Conservation (phyloP, 2,113 vertebrate genomes). For the Hyla sarda region DNA sequence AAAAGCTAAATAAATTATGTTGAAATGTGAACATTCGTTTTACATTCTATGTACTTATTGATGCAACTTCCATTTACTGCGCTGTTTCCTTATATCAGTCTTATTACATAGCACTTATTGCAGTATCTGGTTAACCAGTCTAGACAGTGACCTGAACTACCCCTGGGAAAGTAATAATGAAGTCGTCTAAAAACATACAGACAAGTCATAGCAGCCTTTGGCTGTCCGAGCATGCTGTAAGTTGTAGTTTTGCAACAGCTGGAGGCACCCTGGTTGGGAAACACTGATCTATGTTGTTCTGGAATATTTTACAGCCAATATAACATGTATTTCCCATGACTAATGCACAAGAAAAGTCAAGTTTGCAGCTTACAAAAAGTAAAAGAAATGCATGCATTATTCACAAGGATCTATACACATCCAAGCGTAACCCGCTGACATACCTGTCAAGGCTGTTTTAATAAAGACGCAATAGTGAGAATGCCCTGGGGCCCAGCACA, state of each 20-base stretch:
- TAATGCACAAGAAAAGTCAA: not conserved
- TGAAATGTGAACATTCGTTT: not conserved
- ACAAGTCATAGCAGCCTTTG: not conserved
- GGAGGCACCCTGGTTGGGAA: too few species aligned
- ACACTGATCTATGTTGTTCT: not conserved
- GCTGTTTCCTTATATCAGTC: not conserved
- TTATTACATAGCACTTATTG: too few species aligned
- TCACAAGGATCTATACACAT: not conserved
- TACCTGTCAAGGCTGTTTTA: not conserved
- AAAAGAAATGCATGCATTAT: too few species aligned
- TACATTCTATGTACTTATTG: not conserved
- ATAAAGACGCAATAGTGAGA: not conserved
- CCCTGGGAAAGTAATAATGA: constrained; percentile 20
- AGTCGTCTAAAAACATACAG: constrained; percentile 18
- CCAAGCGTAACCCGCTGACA: not conserved
- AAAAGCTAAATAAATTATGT: too few species aligned
- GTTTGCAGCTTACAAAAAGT: not conserved
- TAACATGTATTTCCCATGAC: not conserved
- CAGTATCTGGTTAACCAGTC: not conserved
- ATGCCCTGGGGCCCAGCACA: not conserved
- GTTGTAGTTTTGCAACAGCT: too few species aligned
- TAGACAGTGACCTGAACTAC: constrained; percentile 35
- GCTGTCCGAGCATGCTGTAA: too few species aligned
- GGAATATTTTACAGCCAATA: not conserved
- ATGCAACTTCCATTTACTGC: not conserved